phyloP scores from a whole-genome alignment of 2,888 invertebrate species.

The Clunio marinus region DNA sequence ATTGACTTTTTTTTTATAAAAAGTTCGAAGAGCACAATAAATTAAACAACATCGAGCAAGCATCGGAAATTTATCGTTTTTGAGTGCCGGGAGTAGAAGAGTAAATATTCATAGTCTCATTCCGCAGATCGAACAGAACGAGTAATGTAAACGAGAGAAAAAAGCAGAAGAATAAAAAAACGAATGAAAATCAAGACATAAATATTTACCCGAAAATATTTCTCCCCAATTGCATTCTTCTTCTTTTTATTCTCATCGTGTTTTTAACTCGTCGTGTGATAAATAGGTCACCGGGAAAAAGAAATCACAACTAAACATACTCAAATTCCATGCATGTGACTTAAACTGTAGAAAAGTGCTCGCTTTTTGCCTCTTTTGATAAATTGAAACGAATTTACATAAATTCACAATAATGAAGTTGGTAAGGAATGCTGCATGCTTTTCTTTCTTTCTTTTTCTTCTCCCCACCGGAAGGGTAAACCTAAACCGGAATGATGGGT shows the following conservation, averaged over 20 bases:
- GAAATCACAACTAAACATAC: not conserved
- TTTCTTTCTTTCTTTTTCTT: not conserved
- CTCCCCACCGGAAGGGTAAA: not conserved
- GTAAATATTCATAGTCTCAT: not conserved
- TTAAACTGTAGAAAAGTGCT: not conserved
- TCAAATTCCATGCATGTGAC: no score
- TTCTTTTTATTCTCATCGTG: not conserved
- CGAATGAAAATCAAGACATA: constrained; percentile 19
- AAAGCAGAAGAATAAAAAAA: not conserved
- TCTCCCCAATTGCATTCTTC: constrained; percentile 9
- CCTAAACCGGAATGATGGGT: no score
- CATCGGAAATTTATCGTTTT: not conserved
- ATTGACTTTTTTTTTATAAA: constrained; percentile 1
- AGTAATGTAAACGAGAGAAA: no score
- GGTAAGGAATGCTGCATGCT: not conserved
- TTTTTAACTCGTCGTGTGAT: not conserved
- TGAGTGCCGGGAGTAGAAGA: not conserved
- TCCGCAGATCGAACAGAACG: no score
- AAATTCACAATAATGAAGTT: constrained; percentile 28
- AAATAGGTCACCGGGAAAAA: not conserved
- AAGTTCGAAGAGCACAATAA: not conserved
- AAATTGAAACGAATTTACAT: constrained; percentile 33
- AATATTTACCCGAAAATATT: constrained; percentile 1
- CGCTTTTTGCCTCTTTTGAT: constrained; percentile 24
- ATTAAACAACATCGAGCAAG: not conserved